Conservation (phyloP, 1,140 invertebrate species). For the Polyergus mexicanus region DNA sequence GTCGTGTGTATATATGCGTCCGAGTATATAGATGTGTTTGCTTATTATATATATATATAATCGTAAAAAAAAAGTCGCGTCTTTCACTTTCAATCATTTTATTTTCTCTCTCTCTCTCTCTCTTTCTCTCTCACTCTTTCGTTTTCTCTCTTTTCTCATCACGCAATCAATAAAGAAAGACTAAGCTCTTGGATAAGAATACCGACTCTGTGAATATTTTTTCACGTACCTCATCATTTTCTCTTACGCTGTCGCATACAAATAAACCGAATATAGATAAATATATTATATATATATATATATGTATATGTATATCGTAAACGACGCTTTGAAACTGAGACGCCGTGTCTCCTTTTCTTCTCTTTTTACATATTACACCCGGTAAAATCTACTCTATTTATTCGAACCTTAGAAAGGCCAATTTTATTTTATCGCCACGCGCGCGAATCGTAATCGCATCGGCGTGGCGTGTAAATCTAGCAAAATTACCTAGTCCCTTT, state of each 20-base stretch:
- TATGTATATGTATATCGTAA: slow-evolving; percentile 52
- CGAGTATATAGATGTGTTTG: slow-evolving; percentile 61
- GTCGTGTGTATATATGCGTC: slow-evolving; percentile 57
- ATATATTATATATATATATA: slow-evolving; percentile 52
- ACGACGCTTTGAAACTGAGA: slow-evolving; percentile 43
- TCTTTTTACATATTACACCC: slow-evolving; percentile 49
- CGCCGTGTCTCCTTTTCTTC: slow-evolving; percentile 10
- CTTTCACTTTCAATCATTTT: slow-evolving; percentile 62
- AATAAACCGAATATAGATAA: slow-evolving; percentile 60
- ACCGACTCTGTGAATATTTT: slow-evolving; percentile 61
- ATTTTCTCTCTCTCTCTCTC: background rate
- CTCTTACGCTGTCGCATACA: slow-evolving; percentile 46
- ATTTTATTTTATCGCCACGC: slow-evolving; percentile 45
- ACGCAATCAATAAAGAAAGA: slow-evolving; percentile 83
- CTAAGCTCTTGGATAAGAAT: slow-evolving; percentile 83
- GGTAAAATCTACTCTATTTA: slow-evolving; percentile 20
- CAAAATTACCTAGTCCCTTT: slow-evolving; percentile 48
- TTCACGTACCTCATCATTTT: background rate
- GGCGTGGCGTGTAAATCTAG: slow-evolving; percentile 38
- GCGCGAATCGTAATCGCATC: background rate
- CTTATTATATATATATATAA: slow-evolving; percentile 58
- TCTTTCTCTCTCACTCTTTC: background rate
- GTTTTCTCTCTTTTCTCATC: slow-evolving; percentile 4
- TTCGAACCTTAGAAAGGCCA: slow-evolving; percentile 56
- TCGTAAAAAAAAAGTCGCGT: slow-evolving; percentile 37